Evolutionary conservation across 2,797 vertebrate species (phyloP).

Genomic region (Apogon talboti): DNA sequence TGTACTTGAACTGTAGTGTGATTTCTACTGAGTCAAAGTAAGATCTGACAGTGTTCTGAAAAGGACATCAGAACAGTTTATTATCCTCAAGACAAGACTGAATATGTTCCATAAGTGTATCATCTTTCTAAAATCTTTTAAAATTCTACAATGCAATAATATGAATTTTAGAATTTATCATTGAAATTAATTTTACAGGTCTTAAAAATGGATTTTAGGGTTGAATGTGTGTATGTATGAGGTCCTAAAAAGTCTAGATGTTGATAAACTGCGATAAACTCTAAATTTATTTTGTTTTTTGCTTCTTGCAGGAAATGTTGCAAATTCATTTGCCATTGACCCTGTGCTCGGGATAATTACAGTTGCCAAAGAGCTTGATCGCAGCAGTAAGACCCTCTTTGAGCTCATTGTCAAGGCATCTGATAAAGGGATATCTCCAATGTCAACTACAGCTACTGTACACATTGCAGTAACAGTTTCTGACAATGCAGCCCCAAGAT

Average conservation of each 20-base stretch:
- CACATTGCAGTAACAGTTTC: constrained; percentile 90
- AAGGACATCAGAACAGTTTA: constrained; percentile 49
- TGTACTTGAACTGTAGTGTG: constrained; percentile 76
- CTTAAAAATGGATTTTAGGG: too few relatives aligned
- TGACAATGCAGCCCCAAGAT: constrained; percentile 94
- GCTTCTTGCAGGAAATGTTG: constrained; percentile 90
- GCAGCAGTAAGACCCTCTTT: constrained; percentile 88
- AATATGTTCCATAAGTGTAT: constrained; percentile 9
- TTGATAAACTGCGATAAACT: constrained; percentile 14
- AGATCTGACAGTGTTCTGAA: constrained; percentile 43
- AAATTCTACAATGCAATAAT: too few relatives aligned
- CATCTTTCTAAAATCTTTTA: not conserved
- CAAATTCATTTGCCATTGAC: constrained; percentile 93
- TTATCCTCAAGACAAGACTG: not conserved
- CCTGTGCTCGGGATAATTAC: constrained; percentile 91
- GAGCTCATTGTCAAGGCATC: constrained; percentile 91
- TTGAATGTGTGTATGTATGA: not conserved
- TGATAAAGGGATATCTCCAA: constrained; percentile 88
- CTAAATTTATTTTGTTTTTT: constrained; percentile 27
- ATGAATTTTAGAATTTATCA: too few relatives aligned
- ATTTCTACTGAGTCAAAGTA: constrained; percentile 73
- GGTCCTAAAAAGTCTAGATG: too few relatives aligned
- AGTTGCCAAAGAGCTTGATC: constrained; percentile 93
- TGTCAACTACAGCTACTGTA: constrained; percentile 88
- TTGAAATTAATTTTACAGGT: too few relatives aligned